Evolutionary conservation across 2,113 vertebrate species (phyloP).

Genomic region (Myxocyprinus asiaticus): DNA sequence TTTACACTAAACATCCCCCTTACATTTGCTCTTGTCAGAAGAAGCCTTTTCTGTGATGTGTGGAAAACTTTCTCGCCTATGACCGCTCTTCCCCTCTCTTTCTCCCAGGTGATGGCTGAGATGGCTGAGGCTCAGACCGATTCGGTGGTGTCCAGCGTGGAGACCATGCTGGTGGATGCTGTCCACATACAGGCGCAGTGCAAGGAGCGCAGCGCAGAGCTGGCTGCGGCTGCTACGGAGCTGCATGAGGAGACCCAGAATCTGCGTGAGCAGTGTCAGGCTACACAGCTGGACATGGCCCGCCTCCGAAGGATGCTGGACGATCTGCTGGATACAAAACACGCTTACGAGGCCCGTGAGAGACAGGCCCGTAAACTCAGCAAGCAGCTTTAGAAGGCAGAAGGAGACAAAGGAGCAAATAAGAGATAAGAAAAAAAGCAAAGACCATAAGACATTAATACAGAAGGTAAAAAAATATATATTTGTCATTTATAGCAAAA

Average conservation of each 20-base stretch:
- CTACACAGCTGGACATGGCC: conserved; percentile 69
- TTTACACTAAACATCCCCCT: no score
- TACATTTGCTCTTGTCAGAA: no score
- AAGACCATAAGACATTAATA: no score
- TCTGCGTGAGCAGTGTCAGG: conserved; percentile 67
- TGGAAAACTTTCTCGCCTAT: not conserved
- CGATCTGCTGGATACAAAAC: conserved; percentile 66
- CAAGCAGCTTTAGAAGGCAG: conserved; percentile 59
- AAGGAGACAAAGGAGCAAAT: not conserved
- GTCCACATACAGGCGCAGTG: conserved; percentile 67
- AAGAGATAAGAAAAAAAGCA: no score
- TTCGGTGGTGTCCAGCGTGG: conserved; percentile 63
- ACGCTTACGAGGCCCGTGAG: conserved; percentile 65
- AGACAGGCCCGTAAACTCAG: conserved; percentile 69
- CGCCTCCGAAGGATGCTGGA: conserved; percentile 64
- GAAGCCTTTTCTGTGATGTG: no score
- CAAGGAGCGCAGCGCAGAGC: conserved; percentile 62
- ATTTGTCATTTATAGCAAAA: no score
- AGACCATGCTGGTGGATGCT: conserved; percentile 67
- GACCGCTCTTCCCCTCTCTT: not conserved
- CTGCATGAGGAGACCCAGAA: conserved; percentile 65
- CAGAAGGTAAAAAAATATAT: no score
- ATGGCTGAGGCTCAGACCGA: conserved; percentile 64
- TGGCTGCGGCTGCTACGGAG: conserved; percentile 59
- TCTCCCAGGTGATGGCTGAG: conserved; percentile 47